Base-by-base conservation (phyloP, 2,797 vertebrate genomes). In the Paguma larvata region DNA sequence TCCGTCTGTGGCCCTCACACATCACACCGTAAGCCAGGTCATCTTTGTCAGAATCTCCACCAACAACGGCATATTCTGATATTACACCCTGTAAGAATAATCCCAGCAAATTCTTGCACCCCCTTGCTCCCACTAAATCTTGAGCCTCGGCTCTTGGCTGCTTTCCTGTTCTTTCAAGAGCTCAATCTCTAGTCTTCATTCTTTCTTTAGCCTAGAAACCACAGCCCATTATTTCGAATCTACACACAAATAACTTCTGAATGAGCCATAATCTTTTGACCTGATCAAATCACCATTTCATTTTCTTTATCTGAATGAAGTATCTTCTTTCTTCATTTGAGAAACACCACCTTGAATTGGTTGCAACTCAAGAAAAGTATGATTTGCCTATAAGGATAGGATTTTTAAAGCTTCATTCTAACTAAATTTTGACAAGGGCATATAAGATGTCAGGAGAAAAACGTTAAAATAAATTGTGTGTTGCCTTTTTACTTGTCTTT, bases 351-450 rank as follows among this genome's bases (percentile, higher is more conserved):
- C 62, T 59, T 59, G 56, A 59, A 3, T 19, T 59, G 56, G 56
- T 23, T 59, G 9, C 21, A 80, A 59, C 12, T 72, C 53, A 56
- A 87, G 19, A 82, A 79, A 77, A 80, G 2, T 53, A 30, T 41
- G 75, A 46, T 65, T 68, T 90, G 30, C 65, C 25, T 44, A 0
- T 56, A 94, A 34, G 32, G 77, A 62, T 32, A 92, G 6, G 4
- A 6, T 73, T 96, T 88, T 86, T 48, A 25, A 89, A 93, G 32
- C 10, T 67, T 95, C n/a, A 2, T 93, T 85, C 32, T 70, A 92
- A 73, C 11, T 89, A 62, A 73, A 79, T 63, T 75, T 93, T 68
- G 38, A 87, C 13, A 67, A 53, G 32, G 46, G 7, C 51, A 4
- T 79, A 12, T 51, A 51, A 75, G 15, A 83, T 86, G 32, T 68